Conservation (phyloP, 2,113 vertebrate genomes). For the Elephantulus edwardii region DNA sequence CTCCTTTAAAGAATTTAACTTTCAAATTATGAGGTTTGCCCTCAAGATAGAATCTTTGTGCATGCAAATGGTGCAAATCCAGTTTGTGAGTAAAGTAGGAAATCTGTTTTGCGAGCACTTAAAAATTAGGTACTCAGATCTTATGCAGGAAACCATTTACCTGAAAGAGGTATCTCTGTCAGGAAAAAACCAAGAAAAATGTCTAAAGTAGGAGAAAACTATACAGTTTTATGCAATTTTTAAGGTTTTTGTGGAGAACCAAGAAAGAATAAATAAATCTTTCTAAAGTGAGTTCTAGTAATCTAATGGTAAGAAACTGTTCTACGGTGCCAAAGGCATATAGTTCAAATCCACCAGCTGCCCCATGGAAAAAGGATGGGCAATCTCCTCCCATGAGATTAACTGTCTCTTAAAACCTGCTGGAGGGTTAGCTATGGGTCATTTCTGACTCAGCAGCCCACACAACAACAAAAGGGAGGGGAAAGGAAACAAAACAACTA, state of each 20-base stretch:
- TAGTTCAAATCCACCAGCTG: no score
- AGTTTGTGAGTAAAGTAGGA: not conserved
- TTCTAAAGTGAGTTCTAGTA: not conserved
- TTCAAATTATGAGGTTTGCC: constrained; percentile 41
- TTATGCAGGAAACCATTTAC: not conserved
- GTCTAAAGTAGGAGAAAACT: not conserved
- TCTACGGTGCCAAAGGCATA: no score
- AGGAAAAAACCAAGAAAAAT: not conserved
- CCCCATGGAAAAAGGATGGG: no score
- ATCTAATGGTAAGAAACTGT: no score
- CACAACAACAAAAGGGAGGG: no score
- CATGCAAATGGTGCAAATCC: not conserved
- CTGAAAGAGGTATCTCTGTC: not conserved
- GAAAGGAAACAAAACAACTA: not conserved
- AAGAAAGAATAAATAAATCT: not conserved
- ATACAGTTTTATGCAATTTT: not conserved
- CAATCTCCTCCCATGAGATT: no score
- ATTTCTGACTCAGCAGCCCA: no score
- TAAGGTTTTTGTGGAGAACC: not conserved
- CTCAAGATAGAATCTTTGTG: not conserved
- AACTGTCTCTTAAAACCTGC: no score
- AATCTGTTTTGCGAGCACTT: not conserved
- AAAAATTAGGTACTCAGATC: not conserved
- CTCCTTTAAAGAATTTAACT: constrained; percentile 13
- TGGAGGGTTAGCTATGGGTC: no score